These are phyloP conservation scores for Mixornis gularis DNA, from an alignment of 2,113 vertebrate species.

Conservation along the genomic window DNA sequence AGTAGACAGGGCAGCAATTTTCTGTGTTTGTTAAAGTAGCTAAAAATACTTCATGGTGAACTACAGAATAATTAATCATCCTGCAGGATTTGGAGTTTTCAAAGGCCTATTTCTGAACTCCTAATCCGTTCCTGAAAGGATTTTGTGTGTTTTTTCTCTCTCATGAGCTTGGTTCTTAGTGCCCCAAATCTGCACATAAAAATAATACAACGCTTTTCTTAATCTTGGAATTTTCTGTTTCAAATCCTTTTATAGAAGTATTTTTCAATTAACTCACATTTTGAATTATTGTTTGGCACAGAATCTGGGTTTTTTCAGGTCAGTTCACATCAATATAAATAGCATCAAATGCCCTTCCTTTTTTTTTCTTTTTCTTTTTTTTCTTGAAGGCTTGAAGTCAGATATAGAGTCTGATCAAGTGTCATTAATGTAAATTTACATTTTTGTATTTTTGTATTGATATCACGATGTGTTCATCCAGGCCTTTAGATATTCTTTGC, in stretches of 20 bases:
- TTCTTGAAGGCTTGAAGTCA: background rate
- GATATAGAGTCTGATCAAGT: background rate
- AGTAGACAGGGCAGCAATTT: background rate
- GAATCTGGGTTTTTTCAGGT: background rate
- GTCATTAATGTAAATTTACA: background rate
- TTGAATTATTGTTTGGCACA: background rate
- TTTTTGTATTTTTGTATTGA: background rate
- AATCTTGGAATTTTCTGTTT: background rate
- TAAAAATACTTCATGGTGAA: background rate
- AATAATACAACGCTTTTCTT: rapidly evolving
- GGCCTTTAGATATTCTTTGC: background rate
- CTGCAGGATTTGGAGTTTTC: background rate
- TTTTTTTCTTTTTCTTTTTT: background rate
- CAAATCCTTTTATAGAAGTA: background rate
- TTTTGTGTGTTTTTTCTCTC: background rate
- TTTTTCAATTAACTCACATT: background rate
- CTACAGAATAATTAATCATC: background rate
- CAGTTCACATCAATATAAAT: background rate
- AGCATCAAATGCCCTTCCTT: background rate
- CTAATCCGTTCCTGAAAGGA: background rate
- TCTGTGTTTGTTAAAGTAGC: background rate
- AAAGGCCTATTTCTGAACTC: background rate
- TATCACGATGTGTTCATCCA: background rate
- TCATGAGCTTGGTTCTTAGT: background rate
- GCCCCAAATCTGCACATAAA: background rate